Evolutionary conservation across 2,797 vertebrate species (phyloP).

Genomic region (Cygnus olor): DNA sequence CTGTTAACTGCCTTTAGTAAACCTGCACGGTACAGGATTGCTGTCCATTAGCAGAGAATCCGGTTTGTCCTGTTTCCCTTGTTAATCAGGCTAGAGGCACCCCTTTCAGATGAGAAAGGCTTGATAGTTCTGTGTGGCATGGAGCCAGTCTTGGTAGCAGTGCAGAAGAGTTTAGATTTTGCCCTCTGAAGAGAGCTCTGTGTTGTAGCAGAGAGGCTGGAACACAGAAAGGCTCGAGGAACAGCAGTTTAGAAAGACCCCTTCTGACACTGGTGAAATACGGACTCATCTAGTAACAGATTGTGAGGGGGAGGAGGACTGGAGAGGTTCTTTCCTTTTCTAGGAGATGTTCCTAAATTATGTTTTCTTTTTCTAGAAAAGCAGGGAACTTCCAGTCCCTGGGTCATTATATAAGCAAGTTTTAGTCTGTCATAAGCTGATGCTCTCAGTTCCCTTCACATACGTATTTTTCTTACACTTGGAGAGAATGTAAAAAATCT

Average conservation of each 20-base stretch:
- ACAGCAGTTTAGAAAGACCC: slow-evolving; percentile 2
- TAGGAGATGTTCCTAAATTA: slow-evolving; percentile 30
- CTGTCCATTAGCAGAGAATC: not conserved
- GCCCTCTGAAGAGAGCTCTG: not conserved
- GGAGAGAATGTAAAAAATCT: not conserved
- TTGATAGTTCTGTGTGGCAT: not conserved
- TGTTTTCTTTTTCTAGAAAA: slow-evolving; percentile 35
- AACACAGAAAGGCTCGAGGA: not conserved
- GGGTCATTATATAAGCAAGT: slow-evolving; percentile 9
- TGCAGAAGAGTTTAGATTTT: not conserved
- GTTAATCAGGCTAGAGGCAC: not conserved
- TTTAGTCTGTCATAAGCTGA: slow-evolving; percentile 35
- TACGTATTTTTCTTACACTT: not conserved
- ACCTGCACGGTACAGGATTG: fast-evolving
- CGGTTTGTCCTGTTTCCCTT: fast-evolving
- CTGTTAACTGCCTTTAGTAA: not conserved
- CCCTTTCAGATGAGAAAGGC: not conserved
- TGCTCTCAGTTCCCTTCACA: slow-evolving; percentile 13
- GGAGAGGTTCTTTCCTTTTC: slow-evolving; percentile 45
- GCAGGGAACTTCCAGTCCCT: slow-evolving; percentile 49
- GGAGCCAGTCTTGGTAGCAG: not conserved
- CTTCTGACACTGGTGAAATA: slow-evolving; percentile 1
- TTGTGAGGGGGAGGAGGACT: slow-evolving; percentile 27
- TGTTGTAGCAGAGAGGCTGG: not conserved
- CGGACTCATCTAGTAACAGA: slow-evolving; percentile 34